A percentile compares a stretch with the other conserved stretches of the same genome.
These are phyloP conservation scores for Pseudomyrmex dendroicus DNA, from an alignment of 1,140 invertebrate species.

Conservation along the genomic window DNA sequence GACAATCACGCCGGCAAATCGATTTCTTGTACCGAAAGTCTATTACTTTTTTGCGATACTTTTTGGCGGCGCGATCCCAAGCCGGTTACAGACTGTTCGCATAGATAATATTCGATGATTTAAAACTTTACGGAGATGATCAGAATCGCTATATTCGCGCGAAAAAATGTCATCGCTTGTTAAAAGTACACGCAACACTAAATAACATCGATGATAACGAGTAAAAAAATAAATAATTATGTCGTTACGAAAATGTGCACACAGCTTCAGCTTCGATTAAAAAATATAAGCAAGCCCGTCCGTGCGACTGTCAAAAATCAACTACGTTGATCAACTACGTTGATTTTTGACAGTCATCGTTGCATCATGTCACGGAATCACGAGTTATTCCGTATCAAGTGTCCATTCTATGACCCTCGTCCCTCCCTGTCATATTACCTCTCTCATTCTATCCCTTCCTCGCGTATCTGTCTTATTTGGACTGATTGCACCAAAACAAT, in stretches of 20 bases:
- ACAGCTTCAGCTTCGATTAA: conserved; percentile 39
- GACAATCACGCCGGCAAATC: conserved; percentile 45
- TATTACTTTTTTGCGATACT: conserved; percentile 57
- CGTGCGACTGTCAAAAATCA: too few relatives aligned
- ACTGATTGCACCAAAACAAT: conserved; percentile 69
- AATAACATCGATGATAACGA: conserved; percentile 56
- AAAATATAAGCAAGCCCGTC: conserved; percentile 54
- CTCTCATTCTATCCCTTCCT: conserved; percentile 20
- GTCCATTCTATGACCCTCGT: conserved; percentile 66
- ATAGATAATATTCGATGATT: conserved; percentile 58
- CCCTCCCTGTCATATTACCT: conserved; percentile 21
- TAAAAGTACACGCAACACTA: conserved; percentile 54
- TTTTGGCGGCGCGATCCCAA: conserved; percentile 29
- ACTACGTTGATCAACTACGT: too few relatives aligned
- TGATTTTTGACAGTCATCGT: conserved; percentile 68
- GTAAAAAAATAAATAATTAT: conserved; percentile 57
- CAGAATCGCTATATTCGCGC: background rate
- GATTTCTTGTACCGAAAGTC: conserved; percentile 51
- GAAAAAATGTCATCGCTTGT: conserved; percentile 43
- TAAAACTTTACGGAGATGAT: background rate
- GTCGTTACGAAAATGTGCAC: conserved; percentile 32
- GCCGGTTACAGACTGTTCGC: conserved; percentile 30
- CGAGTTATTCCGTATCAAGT: conserved; percentile 72
- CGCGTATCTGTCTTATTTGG: conserved; percentile 64
- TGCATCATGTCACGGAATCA: conserved; percentile 58